Conservation (phyloP, 2,797 vertebrate species). For the Mus caroli region DNA sequence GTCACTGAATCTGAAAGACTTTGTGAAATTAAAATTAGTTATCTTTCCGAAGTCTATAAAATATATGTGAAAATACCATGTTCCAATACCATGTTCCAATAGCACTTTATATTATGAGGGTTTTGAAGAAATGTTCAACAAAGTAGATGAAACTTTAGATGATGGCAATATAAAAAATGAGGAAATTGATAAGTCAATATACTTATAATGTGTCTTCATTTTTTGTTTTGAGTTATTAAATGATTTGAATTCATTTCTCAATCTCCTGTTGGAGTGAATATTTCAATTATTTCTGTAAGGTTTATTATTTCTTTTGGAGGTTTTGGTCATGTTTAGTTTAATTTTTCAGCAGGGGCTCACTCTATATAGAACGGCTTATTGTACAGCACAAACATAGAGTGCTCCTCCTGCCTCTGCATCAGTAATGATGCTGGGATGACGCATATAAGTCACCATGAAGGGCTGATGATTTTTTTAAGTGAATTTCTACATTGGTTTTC, state of each 20-base stretch:
- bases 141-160: background rate
- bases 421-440: too few species aligned
- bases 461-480: background rate
- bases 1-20: background rate
- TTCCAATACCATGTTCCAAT: background rate
- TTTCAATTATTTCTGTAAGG: background rate
- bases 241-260: background rate
- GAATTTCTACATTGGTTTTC: background rate
- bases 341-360: background rate
- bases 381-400: too few species aligned
- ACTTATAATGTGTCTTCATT: background rate
- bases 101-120: background rate
- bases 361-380: background rate
- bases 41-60: background rate
- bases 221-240: background rate
- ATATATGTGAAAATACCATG: background rate
- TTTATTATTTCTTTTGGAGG: too few species aligned
- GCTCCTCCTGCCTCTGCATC: too few species aligned
- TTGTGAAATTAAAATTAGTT: background rate
- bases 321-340: background rate
- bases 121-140: background rate
- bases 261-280: background rate
- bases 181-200: background rate
- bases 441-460: background rate
- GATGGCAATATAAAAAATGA: background rate